A percentile compares a stretch with the other conserved stretches of the same genome.
These are phyloP conservation scores for Merluccius polli DNA, from an alignment of 2,797 vertebrate species.

Conservation along the genomic window DNA sequence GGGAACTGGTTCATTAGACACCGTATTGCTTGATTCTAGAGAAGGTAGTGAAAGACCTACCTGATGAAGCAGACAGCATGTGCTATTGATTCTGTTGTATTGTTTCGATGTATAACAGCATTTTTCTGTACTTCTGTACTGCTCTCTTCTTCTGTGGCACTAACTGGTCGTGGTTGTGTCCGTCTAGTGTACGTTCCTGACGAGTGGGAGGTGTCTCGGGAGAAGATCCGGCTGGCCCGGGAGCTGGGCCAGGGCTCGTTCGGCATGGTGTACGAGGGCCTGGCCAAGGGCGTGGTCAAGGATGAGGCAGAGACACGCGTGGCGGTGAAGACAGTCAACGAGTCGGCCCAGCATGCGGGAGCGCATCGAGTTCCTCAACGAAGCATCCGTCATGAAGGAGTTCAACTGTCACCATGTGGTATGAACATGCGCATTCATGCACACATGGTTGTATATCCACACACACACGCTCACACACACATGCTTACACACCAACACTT, in stretches of 20 bases:
- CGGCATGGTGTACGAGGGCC: constrained; percentile 96
- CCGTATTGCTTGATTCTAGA: not conserved
- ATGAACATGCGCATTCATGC: constrained; percentile 37
- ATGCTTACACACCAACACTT: not conserved
- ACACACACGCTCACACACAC: not conserved
- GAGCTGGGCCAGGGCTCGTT: constrained; percentile 97
- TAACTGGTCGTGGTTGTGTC: not conserved
- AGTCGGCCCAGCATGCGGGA: constrained; percentile 96
- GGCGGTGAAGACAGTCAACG: constrained; percentile 96
- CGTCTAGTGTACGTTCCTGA: constrained; percentile 91
- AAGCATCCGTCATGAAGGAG: constrained; percentile 99
- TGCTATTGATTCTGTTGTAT: too few relatives aligned
- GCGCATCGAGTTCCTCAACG: constrained; percentile 95
- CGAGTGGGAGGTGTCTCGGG: constrained; percentile 95
- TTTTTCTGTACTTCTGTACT: constrained; percentile 64
- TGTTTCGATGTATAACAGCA: too few relatives aligned
- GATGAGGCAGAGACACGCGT: constrained; percentile 90
- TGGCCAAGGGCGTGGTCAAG: constrained; percentile 95
- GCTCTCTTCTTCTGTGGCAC: not conserved
- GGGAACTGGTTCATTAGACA: not conserved
- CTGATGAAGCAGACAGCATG: not conserved
- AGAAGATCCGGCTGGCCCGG: constrained; percentile 90
- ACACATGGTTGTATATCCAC: not conserved
- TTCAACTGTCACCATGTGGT: constrained; percentile 99
- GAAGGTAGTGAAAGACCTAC: not conserved